Percentiles rank a stretch among this genome's conserved stretches.
Evolutionary conservation across 2,113 vertebrate genomes (phyloP).

Genomic region (Benitochromis conjunctus): DNA sequence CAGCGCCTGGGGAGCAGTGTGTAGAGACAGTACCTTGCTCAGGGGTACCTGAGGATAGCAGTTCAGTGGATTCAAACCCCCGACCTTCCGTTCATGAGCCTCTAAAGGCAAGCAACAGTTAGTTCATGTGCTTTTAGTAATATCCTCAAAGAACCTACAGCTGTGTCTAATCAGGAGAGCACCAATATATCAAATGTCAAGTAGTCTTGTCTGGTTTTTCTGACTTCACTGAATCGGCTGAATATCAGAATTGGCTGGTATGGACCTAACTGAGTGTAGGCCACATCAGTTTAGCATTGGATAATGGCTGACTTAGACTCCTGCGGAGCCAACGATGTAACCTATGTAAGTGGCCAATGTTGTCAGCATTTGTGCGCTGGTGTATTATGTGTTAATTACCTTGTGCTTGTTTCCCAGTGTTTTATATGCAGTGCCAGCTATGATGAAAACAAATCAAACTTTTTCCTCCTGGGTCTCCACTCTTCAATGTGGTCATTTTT

Average conservation of each 20-base stretch:
- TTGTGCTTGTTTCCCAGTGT: neutral
- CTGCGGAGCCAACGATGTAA: neutral
- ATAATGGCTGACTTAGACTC: neutral
- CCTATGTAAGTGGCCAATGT: neutral
- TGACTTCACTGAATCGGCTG: neutral
- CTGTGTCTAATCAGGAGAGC: neutral
- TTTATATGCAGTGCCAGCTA: fast-evolving
- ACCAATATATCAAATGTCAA: neutral
- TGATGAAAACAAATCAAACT: fast-evolving
- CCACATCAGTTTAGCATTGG: neutral
- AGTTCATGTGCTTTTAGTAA: neutral
- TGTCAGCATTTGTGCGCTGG: neutral
- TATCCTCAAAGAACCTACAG: neutral
- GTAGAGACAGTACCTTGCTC: no score
- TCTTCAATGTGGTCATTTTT: neutral
- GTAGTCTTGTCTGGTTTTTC: neutral
- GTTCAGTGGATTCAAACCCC: no score
- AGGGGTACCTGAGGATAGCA: no score
- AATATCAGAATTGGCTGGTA: neutral
- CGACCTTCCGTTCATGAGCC: no score
- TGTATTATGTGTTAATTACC: neutral
- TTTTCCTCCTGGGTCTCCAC: neutral
- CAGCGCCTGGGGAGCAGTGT: no score
- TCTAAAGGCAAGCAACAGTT: neutral
- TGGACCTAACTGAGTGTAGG: neutral